Conservation (phyloP, 2,797 vertebrate genomes). For the Etheostoma nigrum region DNA sequence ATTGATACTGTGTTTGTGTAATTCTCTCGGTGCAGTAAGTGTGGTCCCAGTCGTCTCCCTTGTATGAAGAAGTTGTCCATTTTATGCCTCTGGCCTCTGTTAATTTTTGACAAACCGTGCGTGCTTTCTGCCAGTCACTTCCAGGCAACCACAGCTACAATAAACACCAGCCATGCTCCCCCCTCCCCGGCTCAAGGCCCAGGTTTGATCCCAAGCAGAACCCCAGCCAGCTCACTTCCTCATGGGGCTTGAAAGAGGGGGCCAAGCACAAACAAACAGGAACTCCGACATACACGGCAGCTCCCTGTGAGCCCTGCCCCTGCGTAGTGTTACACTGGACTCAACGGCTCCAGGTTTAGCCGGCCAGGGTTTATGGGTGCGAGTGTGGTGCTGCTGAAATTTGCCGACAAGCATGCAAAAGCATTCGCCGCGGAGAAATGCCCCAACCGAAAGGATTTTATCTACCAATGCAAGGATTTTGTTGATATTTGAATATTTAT, state of each 20-base stretch:
- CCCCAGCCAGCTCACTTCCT: slow-evolving; percentile 86
- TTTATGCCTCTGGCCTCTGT: slow-evolving; percentile 76
- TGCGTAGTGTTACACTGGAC: slow-evolving; percentile 88
- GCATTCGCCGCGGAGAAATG: background rate
- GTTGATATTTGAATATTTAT: background rate
- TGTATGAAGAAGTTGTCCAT: slow-evolving; percentile 75
- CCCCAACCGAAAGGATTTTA: slow-evolving; percentile 8
- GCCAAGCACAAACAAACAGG: slow-evolving; percentile 92
- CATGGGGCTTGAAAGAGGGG: slow-evolving; percentile 80
- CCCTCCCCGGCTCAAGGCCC: slow-evolving; percentile 62
- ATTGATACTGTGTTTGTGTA: slow-evolving; percentile 68
- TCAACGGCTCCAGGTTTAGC: slow-evolving; percentile 35
- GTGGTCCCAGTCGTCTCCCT: slow-evolving; percentile 75
- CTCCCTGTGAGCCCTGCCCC: slow-evolving; percentile 83
- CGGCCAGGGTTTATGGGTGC: slow-evolving; percentile 33
- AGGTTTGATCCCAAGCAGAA: slow-evolving; percentile 91
- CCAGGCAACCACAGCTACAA: slow-evolving; percentile 80
- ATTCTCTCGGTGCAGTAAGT: slow-evolving; percentile 60
- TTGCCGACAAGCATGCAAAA: slow-evolving; percentile 15
- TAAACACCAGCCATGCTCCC: slow-evolving; percentile 74
- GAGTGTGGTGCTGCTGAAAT: slow-evolving; percentile 23
- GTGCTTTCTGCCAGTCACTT: slow-evolving; percentile 80
- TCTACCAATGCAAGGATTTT: background rate
- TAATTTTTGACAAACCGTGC: slow-evolving; percentile 76
- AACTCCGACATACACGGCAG: slow-evolving; percentile 73